Evolutionary conservation across 2,888 invertebrate genomes (phyloP), one percentile per base, ranked within the genome.

Genomic region (Tipula lateralis): DNA sequence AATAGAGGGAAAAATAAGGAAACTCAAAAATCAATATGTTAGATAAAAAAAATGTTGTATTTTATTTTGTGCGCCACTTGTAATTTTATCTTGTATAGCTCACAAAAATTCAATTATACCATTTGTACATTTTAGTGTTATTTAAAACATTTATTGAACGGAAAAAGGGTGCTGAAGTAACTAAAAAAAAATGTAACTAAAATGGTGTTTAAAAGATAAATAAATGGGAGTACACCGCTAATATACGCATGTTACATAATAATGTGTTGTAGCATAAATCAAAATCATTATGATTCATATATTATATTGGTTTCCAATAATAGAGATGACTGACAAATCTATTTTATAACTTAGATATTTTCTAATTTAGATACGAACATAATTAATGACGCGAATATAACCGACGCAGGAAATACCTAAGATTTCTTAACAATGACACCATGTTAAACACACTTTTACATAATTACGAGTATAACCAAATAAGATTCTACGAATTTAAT

Each of bases 381-480:
- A 50, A 50, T 50, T 50, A 50, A 16, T 50, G 44, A 24, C 24
- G 66, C 12, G 66, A 66, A 66, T 66, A 66, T 66, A 66, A n/a
- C n/a, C n/a, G n/a, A n/a, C n/a, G n/a, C 66, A 66, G 66, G 66
- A 66, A 66, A 66, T 66, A 66, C 24, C 24, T 66, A 66, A 66
- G 66, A 66, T 66, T 66, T 66, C 66, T 7, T 24, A 9, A 66
- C 24, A 12, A 66, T 66, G 66, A 66, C 24, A 24, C 24, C 24
- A 66, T 19, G 19, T 66, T 24, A 19, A 9, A 36, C 44, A 44
- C 2, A n/a, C 12, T 6, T 36, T 2, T 36, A 36, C 12, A 32
- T 6, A 32, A 32, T 32, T 32, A 32, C 6, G 32, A 4, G 6
- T 32, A 9, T 36, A 36, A 36, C 36, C 36, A 12, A 12, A 36